Base-by-base conservation (phyloP, 2,888 invertebrate species). In the Ophioninae sp. region DNA sequence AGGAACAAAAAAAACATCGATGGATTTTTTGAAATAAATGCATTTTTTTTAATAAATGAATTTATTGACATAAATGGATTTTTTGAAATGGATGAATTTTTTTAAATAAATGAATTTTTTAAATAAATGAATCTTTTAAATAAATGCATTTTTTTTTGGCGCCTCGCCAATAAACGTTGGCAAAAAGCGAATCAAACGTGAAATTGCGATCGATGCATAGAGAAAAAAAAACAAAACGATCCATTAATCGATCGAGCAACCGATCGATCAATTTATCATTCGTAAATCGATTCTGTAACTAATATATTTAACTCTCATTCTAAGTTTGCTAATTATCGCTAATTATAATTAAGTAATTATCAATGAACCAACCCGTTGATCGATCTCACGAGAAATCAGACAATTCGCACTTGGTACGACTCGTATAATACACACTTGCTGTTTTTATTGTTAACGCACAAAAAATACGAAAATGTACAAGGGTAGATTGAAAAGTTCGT, bases 181-280 rank as follows among this genome's bases (percentile, higher is more conserved):
- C 13, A 44, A 73, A 13, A 39, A 20, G 62, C 5, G 7, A 17
- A 57, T 39, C 30, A 44, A 20, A 69, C 23, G 50, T 17, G 56
- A 56, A 57, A 37, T 20, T 59, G 20, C 59, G 59, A 20, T 21
- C 59, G 59, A 59, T 59, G 44, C 13, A 72, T 13, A 65, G 23
- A 44, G 21, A 67, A 74, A 50, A 50, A 73, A 56, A 75, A 7
- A 41, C 21, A 20, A 70, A n/a, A 70, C 39, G 37, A 10, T 78
- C 67, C 44, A 76, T 70, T 76, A 7, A 67, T 65, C 6, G 50
- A 64, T 50, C 62, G 41, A 56, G 41, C 8, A 64, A 56, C 67
- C 70, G 37, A 73, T 73, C 41, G 73, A 79, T 73, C 50, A 59
- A 59, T 59, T 59, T 21, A 59, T 59, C 30, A 69, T 72, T 57